phyloP scores from a whole-genome alignment of 2,113 vertebrate genomes.

The Amphiprion percula region DNA sequence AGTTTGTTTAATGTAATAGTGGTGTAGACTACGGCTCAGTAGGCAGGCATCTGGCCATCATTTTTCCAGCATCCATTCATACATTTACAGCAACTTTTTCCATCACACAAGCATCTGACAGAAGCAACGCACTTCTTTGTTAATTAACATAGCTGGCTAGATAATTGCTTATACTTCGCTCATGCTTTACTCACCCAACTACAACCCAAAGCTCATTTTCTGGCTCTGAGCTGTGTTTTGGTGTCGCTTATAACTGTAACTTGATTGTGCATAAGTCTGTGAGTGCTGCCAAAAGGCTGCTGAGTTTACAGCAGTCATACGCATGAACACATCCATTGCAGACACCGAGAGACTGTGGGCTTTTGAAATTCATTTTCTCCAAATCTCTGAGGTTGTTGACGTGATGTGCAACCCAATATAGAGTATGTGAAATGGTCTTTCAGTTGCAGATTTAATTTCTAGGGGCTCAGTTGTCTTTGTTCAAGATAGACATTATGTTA shows the following conservation, averaged over 20 bases:
- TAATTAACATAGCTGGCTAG: background rate
- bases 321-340: background rate
- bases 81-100: conserved; percentile 1
- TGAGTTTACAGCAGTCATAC: background rate
- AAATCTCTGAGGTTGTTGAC: no score
- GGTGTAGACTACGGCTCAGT: background rate
- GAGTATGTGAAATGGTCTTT: background rate
- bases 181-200: no score
- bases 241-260: background rate
- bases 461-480: no score
- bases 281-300: background rate
- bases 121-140: background rate
- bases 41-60: background rate
- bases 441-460: background rate
- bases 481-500: background rate
- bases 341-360: no score
- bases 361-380: no score
- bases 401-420: no score
- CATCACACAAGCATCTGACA: background rate
- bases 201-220: background rate
- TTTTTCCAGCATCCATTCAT: background rate
- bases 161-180: background rate
- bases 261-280: background rate
- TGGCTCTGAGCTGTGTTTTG: background rate
- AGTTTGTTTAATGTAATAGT: background rate